phyloP scores from a whole-genome alignment of 2,113 vertebrate genomes.

The Crotalus helleri region DNA sequence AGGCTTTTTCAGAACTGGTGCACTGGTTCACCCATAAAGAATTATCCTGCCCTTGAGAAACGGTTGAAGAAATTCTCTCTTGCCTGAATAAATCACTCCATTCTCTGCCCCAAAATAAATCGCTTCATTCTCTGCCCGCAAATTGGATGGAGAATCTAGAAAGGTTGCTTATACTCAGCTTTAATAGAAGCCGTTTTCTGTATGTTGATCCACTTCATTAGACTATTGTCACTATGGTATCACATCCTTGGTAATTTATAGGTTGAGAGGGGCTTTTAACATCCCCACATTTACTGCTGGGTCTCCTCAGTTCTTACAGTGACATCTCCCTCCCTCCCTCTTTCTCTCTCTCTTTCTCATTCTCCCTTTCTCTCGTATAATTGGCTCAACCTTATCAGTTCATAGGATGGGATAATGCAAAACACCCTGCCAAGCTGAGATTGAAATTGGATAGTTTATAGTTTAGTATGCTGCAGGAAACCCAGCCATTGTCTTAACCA shows the following conservation, averaged over 20 bases:
- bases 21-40: neutral
- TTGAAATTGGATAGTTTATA: neutral
- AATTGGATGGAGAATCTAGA: neutral
- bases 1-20: neutral
- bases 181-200: neutral
- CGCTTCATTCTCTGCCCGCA: neutral
- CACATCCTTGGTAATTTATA: neutral
- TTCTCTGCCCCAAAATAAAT: neutral
- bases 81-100: neutral
- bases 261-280: neutral
- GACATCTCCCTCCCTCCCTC: fast-evolving
- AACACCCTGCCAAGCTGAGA: neutral
- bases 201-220: neutral
- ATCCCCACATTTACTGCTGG: neutral
- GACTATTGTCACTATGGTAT: neutral
- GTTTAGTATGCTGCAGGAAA: neutral
- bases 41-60: neutral
- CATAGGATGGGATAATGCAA: neutral
- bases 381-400: neutral
- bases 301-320: neutral
- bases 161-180: neutral
- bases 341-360: neutral
- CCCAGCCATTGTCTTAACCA: neutral
- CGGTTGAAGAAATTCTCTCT: neutral
- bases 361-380: neutral